Base-by-base conservation (phyloP, 2,888 invertebrate genomes). In the Drosophila testacea region DNA sequence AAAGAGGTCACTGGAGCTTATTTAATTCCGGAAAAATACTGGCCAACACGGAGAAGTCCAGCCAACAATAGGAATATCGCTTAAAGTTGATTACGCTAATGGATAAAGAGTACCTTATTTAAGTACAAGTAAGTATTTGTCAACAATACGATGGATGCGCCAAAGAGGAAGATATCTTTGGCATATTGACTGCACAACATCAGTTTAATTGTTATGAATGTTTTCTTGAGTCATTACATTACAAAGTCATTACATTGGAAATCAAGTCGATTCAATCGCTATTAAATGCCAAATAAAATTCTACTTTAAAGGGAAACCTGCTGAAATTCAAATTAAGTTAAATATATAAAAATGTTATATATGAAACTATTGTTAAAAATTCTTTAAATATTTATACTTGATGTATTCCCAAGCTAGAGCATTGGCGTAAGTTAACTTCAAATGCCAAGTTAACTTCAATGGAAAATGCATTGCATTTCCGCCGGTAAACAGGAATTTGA, bases 391-490 rank as follows among this genome's bases (percentile, higher is more conserved):
- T 6, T 7, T n/a, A 1, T 10, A 7, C 47, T 34, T 22, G n/a
- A 6, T 6, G 7, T 22, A 47, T 55, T 61, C 13, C n/a, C 41
- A 47, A 42, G 22, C 7, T 44, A 32, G 48, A 30, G 54, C 50
- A 47, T 42, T 44, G 6, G 4, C 6, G 27, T 22, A 22, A 27
- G 32, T 11, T n/a, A 13, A 46, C 57, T 42, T 34, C 48, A 54
- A 73, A 57, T 56, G 59, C 34, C 46, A 50, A 38, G 44, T 50
- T 66, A 56, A 16, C 16, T 16, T 16, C 61, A 69, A 70, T 62
- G 61, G 66, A 60, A 77, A 83, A 73, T 71, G 78, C 59, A 73
- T 59, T 81, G 48, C 73, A 81, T 67, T 71, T 86, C 87, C 77
- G 73, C 63, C 44, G 47, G 73, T 66, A 73, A 80, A 83, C 63